Percentiles rank a stretch among this genome's conserved stretches.
phyloP scores from a whole-genome alignment of 2,113 vertebrate genomes.

The Erinaceus europaeus region DNA sequence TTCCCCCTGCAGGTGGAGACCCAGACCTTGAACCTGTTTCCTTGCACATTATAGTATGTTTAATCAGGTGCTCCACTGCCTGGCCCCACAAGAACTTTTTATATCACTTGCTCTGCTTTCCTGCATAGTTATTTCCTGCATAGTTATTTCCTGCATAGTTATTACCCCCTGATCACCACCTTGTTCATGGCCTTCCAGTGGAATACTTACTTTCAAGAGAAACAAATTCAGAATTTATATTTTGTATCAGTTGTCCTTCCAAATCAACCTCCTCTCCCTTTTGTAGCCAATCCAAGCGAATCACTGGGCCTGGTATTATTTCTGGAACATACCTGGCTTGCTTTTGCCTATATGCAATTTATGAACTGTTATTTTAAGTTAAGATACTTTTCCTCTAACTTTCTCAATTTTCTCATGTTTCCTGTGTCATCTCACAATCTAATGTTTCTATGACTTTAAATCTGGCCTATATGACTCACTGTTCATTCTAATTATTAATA shows the following conservation, averaged over 20 bases:
- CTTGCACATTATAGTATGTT: no score
- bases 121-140: neutral
- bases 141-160: neutral
- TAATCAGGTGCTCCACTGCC: no score
- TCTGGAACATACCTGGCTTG: neutral
- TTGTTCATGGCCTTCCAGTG: neutral
- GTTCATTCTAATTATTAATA: neutral
- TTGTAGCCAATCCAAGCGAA: neutral
- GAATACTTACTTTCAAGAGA: neutral
- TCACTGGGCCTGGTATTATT: neutral
- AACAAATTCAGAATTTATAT: neutral
- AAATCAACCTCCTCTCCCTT: neutral
- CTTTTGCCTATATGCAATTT: neutral
- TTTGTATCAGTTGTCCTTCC: neutral
- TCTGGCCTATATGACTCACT: neutral
- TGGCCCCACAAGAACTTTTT: no score
- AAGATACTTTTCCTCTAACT: neutral
- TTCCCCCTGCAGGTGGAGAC: no score
- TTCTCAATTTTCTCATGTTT: neutral
- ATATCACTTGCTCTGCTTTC: no score
- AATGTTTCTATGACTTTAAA: neutral
- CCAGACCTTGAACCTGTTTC: no score
- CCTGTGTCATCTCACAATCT: neutral
- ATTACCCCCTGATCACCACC: neutral
- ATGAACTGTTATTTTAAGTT: neutral